These are phyloP conservation scores for Battus philenor DNA, from an alignment of 1,140 invertebrate genomes.

Conservation along the genomic window DNA sequence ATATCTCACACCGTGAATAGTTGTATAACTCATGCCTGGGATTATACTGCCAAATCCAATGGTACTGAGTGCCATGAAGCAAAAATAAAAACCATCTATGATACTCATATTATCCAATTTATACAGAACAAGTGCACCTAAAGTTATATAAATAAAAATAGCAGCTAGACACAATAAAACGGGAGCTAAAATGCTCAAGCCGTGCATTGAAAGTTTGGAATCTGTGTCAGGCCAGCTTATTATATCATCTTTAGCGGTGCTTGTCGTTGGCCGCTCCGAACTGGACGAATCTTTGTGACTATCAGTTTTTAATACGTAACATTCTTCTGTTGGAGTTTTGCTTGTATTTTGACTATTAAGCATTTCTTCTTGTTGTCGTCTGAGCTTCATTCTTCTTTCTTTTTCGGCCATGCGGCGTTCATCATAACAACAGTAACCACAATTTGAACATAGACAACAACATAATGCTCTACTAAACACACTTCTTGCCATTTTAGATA, in stretches of 20 bases:
- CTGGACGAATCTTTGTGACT: slow-evolving; percentile 64
- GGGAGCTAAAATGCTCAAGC: slow-evolving; percentile 86
- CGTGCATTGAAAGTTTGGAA: slow-evolving; percentile 85
- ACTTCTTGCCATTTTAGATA: slow-evolving; percentile 91
- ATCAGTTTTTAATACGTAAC: slow-evolving; percentile 80
- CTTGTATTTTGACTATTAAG: slow-evolving; percentile 79
- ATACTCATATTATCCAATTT: slow-evolving; percentile 90
- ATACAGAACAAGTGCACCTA: slow-evolving; percentile 91
- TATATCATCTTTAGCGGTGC: slow-evolving; percentile 63
- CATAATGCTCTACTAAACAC: slow-evolving; percentile 89
- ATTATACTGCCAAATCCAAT: slow-evolving; percentile 95
- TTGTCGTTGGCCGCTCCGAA: slow-evolving; percentile 60
- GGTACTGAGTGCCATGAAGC: slow-evolving; percentile 95
- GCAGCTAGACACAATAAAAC: slow-evolving; percentile 86
- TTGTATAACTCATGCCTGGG: slow-evolving; percentile 83
- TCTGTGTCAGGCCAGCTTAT: slow-evolving; percentile 79
- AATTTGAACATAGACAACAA: slow-evolving; percentile 90
- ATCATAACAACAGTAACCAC: slow-evolving; percentile 91
- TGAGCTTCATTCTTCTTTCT: slow-evolving; percentile 86
- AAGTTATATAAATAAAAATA: slow-evolving; percentile 89
- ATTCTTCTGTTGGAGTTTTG: slow-evolving; percentile 79
- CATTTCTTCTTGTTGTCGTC: slow-evolving; percentile 86
- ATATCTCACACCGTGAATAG: slow-evolving; percentile 67
- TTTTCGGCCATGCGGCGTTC: slow-evolving; percentile 90
- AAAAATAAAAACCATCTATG: slow-evolving; percentile 94